phyloP scores from a whole-genome alignment of 2,797 vertebrate genomes.

The Nannoperca obscura region DNA sequence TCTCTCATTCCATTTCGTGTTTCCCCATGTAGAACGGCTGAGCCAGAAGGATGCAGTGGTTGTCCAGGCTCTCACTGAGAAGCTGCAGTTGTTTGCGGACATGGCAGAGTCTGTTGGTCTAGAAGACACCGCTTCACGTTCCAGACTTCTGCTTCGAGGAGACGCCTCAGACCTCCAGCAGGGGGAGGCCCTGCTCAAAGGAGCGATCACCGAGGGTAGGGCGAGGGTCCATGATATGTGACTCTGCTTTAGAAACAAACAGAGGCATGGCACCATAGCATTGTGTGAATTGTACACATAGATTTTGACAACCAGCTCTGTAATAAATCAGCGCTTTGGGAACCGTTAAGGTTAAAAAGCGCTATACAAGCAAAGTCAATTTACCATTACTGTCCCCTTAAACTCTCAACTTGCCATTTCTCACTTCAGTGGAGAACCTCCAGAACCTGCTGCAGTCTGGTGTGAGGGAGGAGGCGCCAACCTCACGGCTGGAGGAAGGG shows the following conservation, averaged over 20 bases:
- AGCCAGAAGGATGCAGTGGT: conserved; percentile 89
- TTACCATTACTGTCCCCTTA: not conserved
- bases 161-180: conserved; percentile 90
- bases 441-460: conserved; percentile 89
- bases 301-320: not conserved
- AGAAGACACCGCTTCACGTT: conserved; percentile 80
- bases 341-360: too few relatives aligned
- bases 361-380: too few relatives aligned
- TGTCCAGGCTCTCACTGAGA: conserved; percentile 88
- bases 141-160: conserved; percentile 86
- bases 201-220: conserved; percentile 91
- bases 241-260: not conserved
- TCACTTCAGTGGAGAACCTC: conserved; percentile 90
- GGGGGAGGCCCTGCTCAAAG: conserved; percentile 91
- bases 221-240: not conserved
- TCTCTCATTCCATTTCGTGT: not conserved
- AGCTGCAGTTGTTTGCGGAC: conserved; percentile 93
- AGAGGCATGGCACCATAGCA: not conserved
- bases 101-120: conserved; percentile 88
- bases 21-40: conserved; percentile 85
- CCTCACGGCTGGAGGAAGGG: conserved; percentile 76
- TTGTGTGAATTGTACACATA: not conserved
- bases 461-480: conserved; percentile 68
- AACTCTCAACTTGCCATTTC: not conserved
- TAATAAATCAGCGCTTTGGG: not conserved